phyloP scores from a whole-genome alignment of 2,797 vertebrate genomes.

The Gadopsis bispinosus region DNA sequence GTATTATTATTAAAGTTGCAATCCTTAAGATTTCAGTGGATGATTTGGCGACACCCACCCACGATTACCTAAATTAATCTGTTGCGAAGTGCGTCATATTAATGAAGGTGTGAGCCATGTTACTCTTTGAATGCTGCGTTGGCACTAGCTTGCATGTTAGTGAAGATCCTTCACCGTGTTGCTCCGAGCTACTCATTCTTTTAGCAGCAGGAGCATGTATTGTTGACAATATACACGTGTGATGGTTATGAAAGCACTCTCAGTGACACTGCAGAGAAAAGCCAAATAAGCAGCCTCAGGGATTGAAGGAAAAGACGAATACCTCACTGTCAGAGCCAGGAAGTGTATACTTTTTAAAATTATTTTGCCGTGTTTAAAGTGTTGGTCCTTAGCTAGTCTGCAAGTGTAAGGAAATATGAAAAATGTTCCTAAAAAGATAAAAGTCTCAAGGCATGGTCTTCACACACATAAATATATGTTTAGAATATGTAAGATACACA shows the following conservation, averaged over 20 bases:
- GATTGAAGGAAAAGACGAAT: not conserved
- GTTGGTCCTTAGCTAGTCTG: not conserved
- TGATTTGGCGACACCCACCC: not conserved
- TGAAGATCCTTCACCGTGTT: not conserved
- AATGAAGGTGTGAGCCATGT: not conserved
- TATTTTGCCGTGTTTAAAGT: not conserved
- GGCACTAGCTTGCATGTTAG: not conserved
- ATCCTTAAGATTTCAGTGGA: not conserved
- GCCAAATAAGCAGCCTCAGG: slow-evolving; percentile 15
- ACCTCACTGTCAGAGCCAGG: not conserved
- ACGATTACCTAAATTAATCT: not conserved
- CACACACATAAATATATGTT: not conserved
- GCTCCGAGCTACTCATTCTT: not conserved
- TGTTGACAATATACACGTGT: not conserved
- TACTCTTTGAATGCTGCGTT: not conserved
- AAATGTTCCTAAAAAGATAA: not conserved
- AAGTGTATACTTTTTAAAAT: not conserved
- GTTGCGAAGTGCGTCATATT: not conserved
- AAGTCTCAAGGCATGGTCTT: not conserved
- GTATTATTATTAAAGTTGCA: not conserved
- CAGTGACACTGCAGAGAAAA: not conserved
- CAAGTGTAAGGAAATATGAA: not conserved
- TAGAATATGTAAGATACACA: not conserved
- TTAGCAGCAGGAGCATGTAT: not conserved
- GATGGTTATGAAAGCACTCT: not conserved